A percentile compares a stretch with the other conserved stretches of the same genome.
phyloP scores from a whole-genome alignment of 1,140 invertebrate species.

The Drosophila ercepeae region DNA sequence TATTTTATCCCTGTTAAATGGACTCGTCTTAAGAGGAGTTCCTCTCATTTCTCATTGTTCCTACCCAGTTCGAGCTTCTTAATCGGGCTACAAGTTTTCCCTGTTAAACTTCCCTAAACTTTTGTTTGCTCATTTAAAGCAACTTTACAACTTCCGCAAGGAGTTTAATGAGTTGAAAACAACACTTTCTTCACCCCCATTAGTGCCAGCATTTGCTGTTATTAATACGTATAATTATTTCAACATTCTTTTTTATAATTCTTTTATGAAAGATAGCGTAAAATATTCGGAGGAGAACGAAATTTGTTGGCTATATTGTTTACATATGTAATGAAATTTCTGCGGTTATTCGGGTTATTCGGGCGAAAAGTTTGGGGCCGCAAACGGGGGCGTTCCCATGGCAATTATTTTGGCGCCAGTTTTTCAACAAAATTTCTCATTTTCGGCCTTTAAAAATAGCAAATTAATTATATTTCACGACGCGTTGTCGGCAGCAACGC shows the following conservation, averaged over 20 bases:
- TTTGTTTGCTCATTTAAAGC: constrained; percentile 1
- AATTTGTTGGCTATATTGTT: constrained; percentile 61
- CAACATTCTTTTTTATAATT: constrained; percentile 15
- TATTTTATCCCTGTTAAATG: constrained; percentile 2
- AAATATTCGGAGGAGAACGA: constrained; percentile 1
- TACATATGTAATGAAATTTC: constrained; percentile 74
- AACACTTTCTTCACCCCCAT: constrained; percentile 8
- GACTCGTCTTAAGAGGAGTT: neutral
- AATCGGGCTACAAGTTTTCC: neutral
- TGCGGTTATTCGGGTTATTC: constrained; percentile 57
- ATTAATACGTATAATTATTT: constrained; percentile 36
- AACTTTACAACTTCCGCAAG: neutral
- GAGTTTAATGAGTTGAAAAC: neutral
- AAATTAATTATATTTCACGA: constrained; percentile 63
- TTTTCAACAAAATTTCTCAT: constrained; percentile 50
- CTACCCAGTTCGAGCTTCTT: neutral
- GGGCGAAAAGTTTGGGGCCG: constrained; percentile 10
- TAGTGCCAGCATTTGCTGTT: constrained; percentile 6
- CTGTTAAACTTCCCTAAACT: neutral
- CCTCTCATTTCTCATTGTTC: constrained; percentile 15
- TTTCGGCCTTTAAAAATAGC: constrained; percentile 55
- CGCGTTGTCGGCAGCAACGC: constrained; percentile 19
- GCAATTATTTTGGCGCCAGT: constrained; percentile 46
- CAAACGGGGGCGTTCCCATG: constrained; percentile 9
- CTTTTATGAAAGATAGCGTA: constrained; percentile 6